phyloP scores from a whole-genome alignment of 2,888 invertebrate genomes.

The Drosophila falleni region DNA sequence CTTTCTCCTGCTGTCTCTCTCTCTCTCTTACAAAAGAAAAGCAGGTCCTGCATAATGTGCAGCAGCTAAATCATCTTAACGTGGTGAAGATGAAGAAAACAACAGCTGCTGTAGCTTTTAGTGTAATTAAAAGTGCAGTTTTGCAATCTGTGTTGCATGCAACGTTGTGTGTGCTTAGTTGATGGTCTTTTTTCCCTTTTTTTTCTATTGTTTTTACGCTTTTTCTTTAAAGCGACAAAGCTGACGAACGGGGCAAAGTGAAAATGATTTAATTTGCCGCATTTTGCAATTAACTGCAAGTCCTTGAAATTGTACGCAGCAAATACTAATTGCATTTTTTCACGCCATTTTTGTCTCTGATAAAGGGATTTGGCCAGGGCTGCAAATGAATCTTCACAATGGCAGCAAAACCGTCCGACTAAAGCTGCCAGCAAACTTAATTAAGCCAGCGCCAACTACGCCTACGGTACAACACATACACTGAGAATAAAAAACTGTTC shows the following conservation, averaged over 20 bases:
- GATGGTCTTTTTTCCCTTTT: conserved; percentile 17
- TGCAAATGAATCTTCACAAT: conserved; percentile 57
- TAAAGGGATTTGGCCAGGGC: conserved; percentile 56
- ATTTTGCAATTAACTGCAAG: conserved; percentile 74
- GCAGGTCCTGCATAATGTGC: conserved; percentile 18
- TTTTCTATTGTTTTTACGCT: conserved; percentile 1
- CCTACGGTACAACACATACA: conserved; percentile 47
- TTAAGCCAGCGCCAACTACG: conserved; percentile 71
- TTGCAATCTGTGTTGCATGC: conserved; percentile 43
- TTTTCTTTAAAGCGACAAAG: conserved; percentile 31
- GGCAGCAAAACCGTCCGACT: conserved; percentile 23
- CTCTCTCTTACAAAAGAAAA: conserved; percentile 1
- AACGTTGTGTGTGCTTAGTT: conserved; percentile 34
- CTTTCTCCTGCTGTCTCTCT: background rate
- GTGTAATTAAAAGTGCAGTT: conserved; percentile 84
- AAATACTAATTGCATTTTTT: conserved; percentile 80
- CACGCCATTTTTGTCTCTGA: conserved; percentile 59
- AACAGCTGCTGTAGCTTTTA: conserved; percentile 65
- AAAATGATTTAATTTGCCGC: conserved; percentile 74
- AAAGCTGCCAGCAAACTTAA: conserved; percentile 68
- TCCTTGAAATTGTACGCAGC: conserved; percentile 65
- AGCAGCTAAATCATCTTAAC: conserved; percentile 32
- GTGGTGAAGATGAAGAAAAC: conserved; percentile 16
- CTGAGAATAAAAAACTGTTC: no score
- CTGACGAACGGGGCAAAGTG: conserved; percentile 28